Percentiles rank a stretch among this genome's conserved stretches.
phyloP scores from a whole-genome alignment of 2,797 vertebrate genomes.

The Capromys pilorides region DNA sequence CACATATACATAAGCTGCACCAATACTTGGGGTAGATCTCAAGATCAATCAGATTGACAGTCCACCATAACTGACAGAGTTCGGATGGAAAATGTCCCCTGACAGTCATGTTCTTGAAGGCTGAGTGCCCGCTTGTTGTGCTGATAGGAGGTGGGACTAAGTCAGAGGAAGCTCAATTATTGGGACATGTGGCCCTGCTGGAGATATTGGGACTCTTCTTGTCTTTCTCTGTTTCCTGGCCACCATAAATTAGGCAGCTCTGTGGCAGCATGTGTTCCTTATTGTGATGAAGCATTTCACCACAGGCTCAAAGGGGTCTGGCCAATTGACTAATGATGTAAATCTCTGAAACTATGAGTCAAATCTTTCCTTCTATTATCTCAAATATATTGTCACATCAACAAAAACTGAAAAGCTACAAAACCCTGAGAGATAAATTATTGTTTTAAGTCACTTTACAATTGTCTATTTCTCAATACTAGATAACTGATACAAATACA shows the following conservation, averaged over 20 bases:
- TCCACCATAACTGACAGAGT: neutral
- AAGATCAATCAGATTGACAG: neutral
- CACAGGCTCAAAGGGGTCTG: neutral
- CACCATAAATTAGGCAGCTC: neutral
- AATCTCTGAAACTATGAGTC: neutral
- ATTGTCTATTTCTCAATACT: neutral
- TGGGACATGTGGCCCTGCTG: neutral
- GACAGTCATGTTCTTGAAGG: neutral
- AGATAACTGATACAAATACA: neutral
- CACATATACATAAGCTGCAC: neutral
- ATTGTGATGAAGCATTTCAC: neutral
- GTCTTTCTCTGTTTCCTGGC: neutral
- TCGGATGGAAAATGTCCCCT: neutral
- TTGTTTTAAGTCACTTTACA: constrained; percentile 12
- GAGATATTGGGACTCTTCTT: neutral
- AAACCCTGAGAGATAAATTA: neutral
- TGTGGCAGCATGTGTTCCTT: neutral
- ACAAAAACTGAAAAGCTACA: neutral
- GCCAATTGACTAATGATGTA: neutral
- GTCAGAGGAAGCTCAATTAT: neutral
- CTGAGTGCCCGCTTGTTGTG: neutral
- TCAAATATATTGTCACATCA: neutral
- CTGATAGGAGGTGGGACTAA: neutral
- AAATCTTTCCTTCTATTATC: neutral
- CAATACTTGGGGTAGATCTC: neutral